Evolutionary conservation across 2,888 invertebrate species (phyloP), one percentile per base, ranked within the genome.

Genomic region (Cecidostiba fungosa): DNA sequence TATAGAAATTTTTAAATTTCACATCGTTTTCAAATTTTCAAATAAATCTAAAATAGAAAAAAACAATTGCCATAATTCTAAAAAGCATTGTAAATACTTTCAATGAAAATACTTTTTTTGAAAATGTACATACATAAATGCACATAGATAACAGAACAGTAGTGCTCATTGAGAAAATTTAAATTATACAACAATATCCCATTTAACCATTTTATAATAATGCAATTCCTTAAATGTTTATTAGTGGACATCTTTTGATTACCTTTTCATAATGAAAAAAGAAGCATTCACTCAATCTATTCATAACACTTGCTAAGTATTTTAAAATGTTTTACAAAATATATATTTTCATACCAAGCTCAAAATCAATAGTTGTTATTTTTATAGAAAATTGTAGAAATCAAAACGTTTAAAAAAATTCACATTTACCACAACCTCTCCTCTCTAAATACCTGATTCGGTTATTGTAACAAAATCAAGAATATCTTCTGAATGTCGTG

Each of bases 1-100:
- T 82, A 85, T 76, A 39, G 23, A 76, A 78, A 70, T n/a, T n/a
- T 12, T 78, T 16, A 74, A 77, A 62, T 62, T n/a, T 59, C 74
- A 36, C 69, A 4, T 77, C 77, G 29, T 43, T 23, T 12, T 0
- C 3, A 69, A 77, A 70, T 39, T n/a, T 62, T n/a, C 12, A 12
- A 23, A 14, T 66, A 66, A 66, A 26, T 12, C 2, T 1, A 1
- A 2, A 74, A 50, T 23, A 43, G n/a, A 8, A 19, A 12, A 47
- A 43, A 74, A 81, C 39, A 39, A 82, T 50, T 23, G 29, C 43
- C 47, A 80, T 32, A 74, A 19, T 47, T n/a, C 59, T 14, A 74
- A 81, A 26, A 54, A 32, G n/a, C 43, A 70, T 62, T 19, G 26
- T 62, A 43, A 43, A 32, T 66, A 50, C 32, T 69, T n/a, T 66